Evolutionary conservation across 2,797 vertebrate species (phyloP).

Genomic region (Diplodus sargus): DNA sequence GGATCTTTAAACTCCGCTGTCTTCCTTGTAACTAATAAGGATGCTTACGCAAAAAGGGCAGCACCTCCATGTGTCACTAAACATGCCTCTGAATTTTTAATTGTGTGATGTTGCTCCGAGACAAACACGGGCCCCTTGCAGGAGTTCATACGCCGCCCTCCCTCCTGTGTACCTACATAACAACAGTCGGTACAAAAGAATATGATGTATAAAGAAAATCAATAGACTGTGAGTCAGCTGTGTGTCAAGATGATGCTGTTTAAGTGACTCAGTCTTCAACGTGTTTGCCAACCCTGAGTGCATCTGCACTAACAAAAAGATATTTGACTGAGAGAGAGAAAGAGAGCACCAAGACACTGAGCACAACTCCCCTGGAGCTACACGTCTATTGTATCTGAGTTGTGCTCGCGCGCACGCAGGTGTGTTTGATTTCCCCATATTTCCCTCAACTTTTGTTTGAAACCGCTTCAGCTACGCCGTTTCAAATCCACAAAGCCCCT

Average conservation of each 20-base stretch:
- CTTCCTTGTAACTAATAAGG: slow-evolving; percentile 48
- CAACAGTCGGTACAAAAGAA: slow-evolving; percentile 51
- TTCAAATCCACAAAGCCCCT: slow-evolving; percentile 48
- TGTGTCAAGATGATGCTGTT: slow-evolving; percentile 71
- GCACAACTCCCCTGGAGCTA: slow-evolving; percentile 68
- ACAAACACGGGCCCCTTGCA: slow-evolving; percentile 39
- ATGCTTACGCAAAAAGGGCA: slow-evolving; percentile 35
- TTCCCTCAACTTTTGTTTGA: slow-evolving; percentile 31
- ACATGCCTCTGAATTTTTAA: slow-evolving; percentile 28
- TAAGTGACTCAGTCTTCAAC: slow-evolving; percentile 73
- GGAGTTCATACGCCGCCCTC: slow-evolving; percentile 28
- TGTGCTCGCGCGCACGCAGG: slow-evolving; percentile 53
- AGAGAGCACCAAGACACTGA: slow-evolving; percentile 53
- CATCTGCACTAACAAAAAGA: slow-evolving; percentile 72
- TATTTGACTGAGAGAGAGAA: slow-evolving; percentile 60
- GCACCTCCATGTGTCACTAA: slow-evolving; percentile 50
- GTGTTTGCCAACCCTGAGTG: slow-evolving; percentile 70
- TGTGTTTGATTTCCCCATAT: slow-evolving; percentile 62
- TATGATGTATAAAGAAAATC: slow-evolving; percentile 66
- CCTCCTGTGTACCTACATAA: slow-evolving; percentile 38
- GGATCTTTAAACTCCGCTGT: slow-evolving; percentile 46
- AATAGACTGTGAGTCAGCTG: slow-evolving; percentile 71
- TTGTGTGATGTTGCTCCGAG: slow-evolving; percentile 25
- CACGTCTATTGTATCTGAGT: slow-evolving; percentile 63
- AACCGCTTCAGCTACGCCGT: slow-evolving; percentile 37